Evolutionary conservation across 2,888 invertebrate species (phyloP).

Genomic region (Eilema griseolum): DNA sequence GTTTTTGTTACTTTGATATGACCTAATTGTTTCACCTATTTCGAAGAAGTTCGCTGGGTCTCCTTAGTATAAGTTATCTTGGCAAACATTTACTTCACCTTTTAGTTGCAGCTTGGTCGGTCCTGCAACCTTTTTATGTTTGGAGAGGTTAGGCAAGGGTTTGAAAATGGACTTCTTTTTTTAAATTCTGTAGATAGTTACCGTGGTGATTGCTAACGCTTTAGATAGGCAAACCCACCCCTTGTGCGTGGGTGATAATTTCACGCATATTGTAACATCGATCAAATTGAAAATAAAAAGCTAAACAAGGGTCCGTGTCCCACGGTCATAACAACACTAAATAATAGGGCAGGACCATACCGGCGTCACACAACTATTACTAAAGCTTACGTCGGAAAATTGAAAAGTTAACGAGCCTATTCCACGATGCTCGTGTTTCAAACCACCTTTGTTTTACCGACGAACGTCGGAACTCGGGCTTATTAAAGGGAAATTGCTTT

Average conservation of each 20-base stretch:
- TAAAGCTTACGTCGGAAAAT: conserved; percentile 76
- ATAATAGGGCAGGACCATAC: conserved; percentile 43
- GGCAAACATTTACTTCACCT: no score
- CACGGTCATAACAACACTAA: conserved; percentile 45
- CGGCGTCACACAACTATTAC: conserved; percentile 59
- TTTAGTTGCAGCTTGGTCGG: no score
- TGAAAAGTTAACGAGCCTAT: conserved; percentile 85
- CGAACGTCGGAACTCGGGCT: conserved; percentile 65
- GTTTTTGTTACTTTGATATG: background rate
- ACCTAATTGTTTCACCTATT: background rate
- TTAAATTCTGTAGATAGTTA: background rate
- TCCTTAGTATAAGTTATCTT: no score
- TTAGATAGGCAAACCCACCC: background rate
- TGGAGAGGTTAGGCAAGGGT: no score
- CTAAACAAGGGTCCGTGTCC: conserved; percentile 35
- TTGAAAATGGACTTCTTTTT: no score
- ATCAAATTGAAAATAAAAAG: background rate
- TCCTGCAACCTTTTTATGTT: no score
- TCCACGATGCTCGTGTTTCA: conserved; percentile 69
- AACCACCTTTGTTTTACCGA: conserved; percentile 73
- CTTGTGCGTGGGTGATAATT: background rate
- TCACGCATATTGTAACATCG: background rate
- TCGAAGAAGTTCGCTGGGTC: background rate
- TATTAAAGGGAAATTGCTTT: conserved; percentile 74
- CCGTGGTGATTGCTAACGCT: background rate